These are phyloP conservation scores for Ctenochaetus hawaiiensis DNA, from an alignment of 2,797 vertebrate genomes.

Conservation along the genomic window DNA sequence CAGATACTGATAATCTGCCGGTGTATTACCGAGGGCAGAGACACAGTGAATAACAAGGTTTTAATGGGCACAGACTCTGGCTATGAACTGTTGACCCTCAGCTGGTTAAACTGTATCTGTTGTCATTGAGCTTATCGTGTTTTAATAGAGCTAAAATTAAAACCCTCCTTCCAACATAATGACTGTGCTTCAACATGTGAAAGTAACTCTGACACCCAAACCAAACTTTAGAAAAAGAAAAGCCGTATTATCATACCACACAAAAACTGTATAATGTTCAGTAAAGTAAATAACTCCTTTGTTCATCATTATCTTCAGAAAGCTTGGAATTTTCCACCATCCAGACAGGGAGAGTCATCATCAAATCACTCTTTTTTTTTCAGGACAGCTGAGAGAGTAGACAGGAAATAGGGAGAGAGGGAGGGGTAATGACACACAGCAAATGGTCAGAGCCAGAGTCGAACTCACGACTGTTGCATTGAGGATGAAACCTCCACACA, in stretches of 20 bases:
- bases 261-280: neutral
- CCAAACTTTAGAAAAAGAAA: constrained; percentile 14
- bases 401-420: no score
- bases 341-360: constrained; percentile 16
- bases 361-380: constrained; percentile 29
- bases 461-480: no score
- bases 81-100: neutral
- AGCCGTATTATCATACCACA: neutral
- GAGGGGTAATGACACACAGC: no score
- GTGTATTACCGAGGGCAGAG: constrained; percentile 6
- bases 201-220: neutral
- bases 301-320: constrained; percentile 11
- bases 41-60: constrained; percentile 15
- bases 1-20: constrained; percentile 44
- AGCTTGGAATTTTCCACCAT: constrained; percentile 26
- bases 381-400: no score
- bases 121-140: neutral
- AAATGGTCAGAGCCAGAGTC: no score
- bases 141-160: neutral
- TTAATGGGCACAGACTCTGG: constrained; percentile 14
- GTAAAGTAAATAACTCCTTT: constrained; percentile 13
- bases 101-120: neutral
- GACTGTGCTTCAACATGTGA: neutral
- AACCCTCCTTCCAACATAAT: constrained; percentile 1
- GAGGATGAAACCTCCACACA: no score